phyloP scores from a whole-genome alignment of 2,797 vertebrate genomes.

The Esox masquinongy region DNA sequence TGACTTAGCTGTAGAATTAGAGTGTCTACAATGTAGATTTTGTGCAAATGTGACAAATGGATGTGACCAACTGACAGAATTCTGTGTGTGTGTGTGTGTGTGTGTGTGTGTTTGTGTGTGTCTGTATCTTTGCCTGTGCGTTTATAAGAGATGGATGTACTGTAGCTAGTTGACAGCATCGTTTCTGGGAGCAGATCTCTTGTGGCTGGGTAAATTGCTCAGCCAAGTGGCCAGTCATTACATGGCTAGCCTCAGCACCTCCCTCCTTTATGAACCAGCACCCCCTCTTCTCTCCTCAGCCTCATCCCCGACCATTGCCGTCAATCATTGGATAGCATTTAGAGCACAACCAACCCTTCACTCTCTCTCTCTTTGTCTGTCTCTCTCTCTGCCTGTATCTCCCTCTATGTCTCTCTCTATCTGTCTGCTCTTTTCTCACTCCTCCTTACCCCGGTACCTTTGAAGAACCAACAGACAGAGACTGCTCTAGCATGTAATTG shows the following conservation, averaged over 20 bases:
- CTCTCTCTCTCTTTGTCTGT: background rate
- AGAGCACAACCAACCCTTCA: background rate
- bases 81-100: background rate
- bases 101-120: conserved; percentile 1
- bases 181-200: conserved; percentile 11
- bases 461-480: too few relatives aligned
- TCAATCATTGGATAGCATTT: background rate
- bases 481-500: too few relatives aligned
- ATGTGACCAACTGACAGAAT: background rate
- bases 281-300: background rate
- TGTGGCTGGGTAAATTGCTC: background rate
- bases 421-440: background rate
- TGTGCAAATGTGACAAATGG: conserved; percentile 1
- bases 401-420: background rate
- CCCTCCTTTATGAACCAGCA: background rate
- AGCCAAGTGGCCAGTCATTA: background rate
- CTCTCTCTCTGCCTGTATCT: background rate
- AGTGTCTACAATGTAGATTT: background rate
- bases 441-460: background rate
- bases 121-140: background rate
- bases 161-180: background rate
- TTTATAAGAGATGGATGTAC: background rate
- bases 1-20: background rate
- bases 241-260: background rate
- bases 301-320: background rate